Evolutionary conservation across 2,797 vertebrate genomes (phyloP).

Genomic region (Catharus ustulatus): DNA sequence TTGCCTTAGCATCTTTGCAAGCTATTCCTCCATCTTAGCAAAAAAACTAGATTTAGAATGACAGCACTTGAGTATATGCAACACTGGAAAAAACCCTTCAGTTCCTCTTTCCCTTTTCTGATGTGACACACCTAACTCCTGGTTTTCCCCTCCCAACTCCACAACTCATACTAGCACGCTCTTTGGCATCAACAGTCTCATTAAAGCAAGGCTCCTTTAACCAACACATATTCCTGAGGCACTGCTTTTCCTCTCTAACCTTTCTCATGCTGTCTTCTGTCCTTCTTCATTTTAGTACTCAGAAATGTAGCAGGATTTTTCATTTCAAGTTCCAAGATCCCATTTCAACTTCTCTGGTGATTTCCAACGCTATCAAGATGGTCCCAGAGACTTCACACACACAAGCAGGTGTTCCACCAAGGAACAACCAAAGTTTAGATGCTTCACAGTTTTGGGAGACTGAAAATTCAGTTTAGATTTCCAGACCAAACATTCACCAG

Average conservation of each 20-base stretch:
- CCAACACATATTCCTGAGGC: not conserved
- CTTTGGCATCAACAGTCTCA: not conserved
- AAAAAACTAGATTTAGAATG: not conserved
- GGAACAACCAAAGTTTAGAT: not conserved
- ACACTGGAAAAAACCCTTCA: not conserved
- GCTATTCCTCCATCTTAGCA: not conserved
- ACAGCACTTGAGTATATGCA: not conserved
- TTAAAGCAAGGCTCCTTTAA: not conserved
- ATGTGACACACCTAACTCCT: not conserved
- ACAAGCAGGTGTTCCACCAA: not conserved
- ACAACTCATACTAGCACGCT: fast-evolving
- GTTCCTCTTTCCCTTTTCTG: conserved; percentile 10
- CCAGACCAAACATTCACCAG: not conserved
- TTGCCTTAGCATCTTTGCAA: not conserved
- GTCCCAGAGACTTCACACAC: not conserved
- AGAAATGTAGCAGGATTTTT: not conserved
- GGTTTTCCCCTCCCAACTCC: not conserved
- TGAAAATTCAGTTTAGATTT: not conserved
- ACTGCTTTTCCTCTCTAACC: not conserved
- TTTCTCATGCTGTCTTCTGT: not conserved
- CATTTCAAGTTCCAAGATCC: conserved; percentile 4
- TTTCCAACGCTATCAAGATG: not conserved
- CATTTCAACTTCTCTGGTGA: not conserved
- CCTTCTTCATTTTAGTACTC: not conserved
- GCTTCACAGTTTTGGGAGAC: not conserved